Evolutionary conservation across 2,888 invertebrate species (phyloP), one percentile per base, ranked within the genome.

Genomic region (Lottia gigantea): DNA sequence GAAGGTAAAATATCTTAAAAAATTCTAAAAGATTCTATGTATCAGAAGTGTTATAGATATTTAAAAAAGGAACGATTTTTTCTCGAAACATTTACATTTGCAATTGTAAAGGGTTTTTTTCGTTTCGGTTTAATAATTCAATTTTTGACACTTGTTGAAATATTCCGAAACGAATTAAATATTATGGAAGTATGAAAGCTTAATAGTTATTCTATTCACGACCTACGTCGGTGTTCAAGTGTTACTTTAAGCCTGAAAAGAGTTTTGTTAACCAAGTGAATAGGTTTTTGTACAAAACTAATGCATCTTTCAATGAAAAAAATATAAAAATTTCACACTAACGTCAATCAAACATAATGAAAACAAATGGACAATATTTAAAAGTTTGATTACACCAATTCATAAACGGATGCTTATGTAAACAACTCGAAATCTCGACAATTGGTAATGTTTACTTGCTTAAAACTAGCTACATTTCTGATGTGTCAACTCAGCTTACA

Each of bases 381-480:
- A 55, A 23, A 55, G 11, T 23, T 55, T 23, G 55, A 23, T 55
- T 55, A 23, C 55, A 23, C 19, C 23, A 23, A 55, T 55, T 55
- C 23, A 19, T 55, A 55, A 55, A 23, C 55, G 19, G 55, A 55
- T n/a, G 23, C 55, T 23, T 23, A 19, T 19, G 23, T 23, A 55
- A 55, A 55, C 55, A 55, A 19, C 19, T 12, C 11, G 11, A 11
- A 19, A 23, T 23, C 55, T 55, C 15, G 55, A 55, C 55, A 55
- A 55, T 55, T n/a, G 55, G 23, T 55, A 55, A 55, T 55, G 55
- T 55, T 55, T 55, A 55, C 55, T 55, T 55, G 19, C 19, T 23
- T 55, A 23, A 55, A 40, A 55, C 55, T 12, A 23, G 55, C 55
- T 55, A 55, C 55, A 55, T 55, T 55, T 55, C 55, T 23, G 19